Conservation (phyloP, 2,113 vertebrate species). For the Ctenomys sociabilis region DNA sequence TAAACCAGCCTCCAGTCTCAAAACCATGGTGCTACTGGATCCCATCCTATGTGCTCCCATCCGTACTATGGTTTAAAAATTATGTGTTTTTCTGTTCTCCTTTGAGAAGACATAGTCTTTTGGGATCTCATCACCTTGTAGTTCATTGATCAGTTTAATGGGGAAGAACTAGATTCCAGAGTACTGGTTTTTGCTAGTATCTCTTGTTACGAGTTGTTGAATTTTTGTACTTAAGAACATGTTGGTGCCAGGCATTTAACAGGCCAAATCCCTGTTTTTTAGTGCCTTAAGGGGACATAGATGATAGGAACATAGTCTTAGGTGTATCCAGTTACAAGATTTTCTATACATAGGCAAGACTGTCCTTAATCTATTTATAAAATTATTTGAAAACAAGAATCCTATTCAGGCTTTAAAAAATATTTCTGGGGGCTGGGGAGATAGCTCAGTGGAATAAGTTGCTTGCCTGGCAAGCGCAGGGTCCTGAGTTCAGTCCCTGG, state of each 20-base stretch:
- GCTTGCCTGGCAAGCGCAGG: too few relatives aligned
- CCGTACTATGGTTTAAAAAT: neutral
- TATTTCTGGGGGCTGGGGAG: neutral
- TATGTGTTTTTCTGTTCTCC: slow-evolving; percentile 24
- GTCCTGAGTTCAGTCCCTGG: too few relatives aligned
- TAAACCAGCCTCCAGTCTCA: neutral
- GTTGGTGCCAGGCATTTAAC: neutral
- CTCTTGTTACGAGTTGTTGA: neutral
- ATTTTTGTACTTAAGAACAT: slow-evolving; percentile 15
- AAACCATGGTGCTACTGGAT: neutral
- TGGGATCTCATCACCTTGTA: slow-evolving; percentile 30
- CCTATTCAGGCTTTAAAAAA: neutral
- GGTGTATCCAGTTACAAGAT: neutral
- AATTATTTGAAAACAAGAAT: neutral
- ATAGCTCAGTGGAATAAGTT: too few relatives aligned
- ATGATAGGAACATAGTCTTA: slow-evolving; percentile 19
- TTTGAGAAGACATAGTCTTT: slow-evolving; percentile 14
- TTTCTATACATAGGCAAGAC: neutral
- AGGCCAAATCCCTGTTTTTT: slow-evolving; percentile 34
- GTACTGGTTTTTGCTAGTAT: slow-evolving; percentile 49
- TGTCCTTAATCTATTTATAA: neutral
- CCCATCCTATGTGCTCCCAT: neutral
- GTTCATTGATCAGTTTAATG: slow-evolving; percentile 34
- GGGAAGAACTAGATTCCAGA: neutral
- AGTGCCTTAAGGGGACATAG: neutral